Percentiles rank a stretch among this genome's conserved stretches.
Conservation (phyloP, 2,888 invertebrate genomes). For the Napeogenes inachia region DNA sequence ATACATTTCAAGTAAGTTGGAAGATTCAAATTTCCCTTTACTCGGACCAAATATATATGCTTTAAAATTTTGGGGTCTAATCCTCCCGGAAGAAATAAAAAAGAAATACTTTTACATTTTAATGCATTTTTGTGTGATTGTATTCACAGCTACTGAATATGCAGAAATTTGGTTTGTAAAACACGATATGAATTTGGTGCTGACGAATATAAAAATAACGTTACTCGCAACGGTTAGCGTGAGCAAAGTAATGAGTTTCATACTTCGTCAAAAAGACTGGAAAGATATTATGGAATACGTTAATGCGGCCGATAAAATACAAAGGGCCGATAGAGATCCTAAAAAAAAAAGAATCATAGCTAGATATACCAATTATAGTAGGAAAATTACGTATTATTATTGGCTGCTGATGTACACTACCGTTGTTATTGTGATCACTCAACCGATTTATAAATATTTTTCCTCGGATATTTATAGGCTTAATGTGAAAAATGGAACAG, state of each 20-base stretch:
- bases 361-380: conserved; percentile 51
- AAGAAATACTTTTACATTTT: conserved; percentile 48
- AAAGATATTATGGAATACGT: conserved; percentile 55
- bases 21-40: conserved; percentile 53
- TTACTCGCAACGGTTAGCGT: conserved; percentile 61
- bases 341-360: conserved; percentile 42
- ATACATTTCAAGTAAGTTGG: conserved; percentile 47
- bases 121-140: conserved; percentile 50
- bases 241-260: conserved; percentile 52
- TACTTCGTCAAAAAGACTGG: conserved; percentile 59
- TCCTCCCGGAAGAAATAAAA: conserved; percentile 47
- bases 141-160: conserved; percentile 58
- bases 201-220: conserved; percentile 63
- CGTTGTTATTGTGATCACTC: conserved; percentile 49
- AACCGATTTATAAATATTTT: conserved; percentile 53
- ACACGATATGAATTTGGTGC: conserved; percentile 50
- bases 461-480: conserved; percentile 47
- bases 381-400: conserved; percentile 58
- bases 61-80: conserved; percentile 61
- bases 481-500: conserved; percentile 50
- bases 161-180: conserved; percentile 63
- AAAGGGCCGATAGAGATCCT: conserved; percentile 38
- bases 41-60: conserved; percentile 61
- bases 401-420: conserved; percentile 63
- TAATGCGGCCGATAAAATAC: conserved; percentile 49